A percentile compares a stretch with the other conserved stretches of the same genome.
phyloP scores from a whole-genome alignment of 2,888 invertebrate species.

The Metellina segmentata region DNA sequence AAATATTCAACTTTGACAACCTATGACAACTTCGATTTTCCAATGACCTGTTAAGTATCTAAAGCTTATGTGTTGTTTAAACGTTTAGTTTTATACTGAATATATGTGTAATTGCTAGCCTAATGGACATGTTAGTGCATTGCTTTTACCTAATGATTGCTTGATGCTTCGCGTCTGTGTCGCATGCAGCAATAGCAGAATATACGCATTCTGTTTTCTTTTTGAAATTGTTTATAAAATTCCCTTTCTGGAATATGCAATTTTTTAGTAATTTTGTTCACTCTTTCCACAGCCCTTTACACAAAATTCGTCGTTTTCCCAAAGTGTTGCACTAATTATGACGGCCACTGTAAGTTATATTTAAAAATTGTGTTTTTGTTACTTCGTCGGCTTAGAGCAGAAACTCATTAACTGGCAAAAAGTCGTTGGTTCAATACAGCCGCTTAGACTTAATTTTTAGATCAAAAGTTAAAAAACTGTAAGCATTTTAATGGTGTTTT shows the following conservation, averaged over 20 bases:
- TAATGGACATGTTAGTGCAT: background rate
- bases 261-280: slow-evolving; percentile 66
- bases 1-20: background rate
- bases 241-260: slow-evolving; percentile 62
- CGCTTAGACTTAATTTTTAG: no score
- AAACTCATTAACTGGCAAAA: no score
- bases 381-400: no score
- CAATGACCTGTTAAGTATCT: background rate
- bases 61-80: background rate
- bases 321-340: slow-evolving; percentile 75
- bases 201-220: slow-evolving; percentile 64
- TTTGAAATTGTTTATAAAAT: slow-evolving; percentile 53
- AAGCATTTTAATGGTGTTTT: background rate
- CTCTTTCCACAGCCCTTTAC: slow-evolving; percentile 70
- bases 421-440: no score
- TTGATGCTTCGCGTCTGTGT: slow-evolving; percentile 23
- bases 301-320: slow-evolving; percentile 75
- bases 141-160: slow-evolving; percentile 30
- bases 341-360: slow-evolving; percentile 74
- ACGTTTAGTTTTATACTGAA: background rate
- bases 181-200: slow-evolving; percentile 35
- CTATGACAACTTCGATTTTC: background rate
- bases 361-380: slow-evolving; percentile 39
- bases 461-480: no score
- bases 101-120: background rate